Evolutionary conservation across 1,140 invertebrate species (phyloP), one percentile per base, ranked within the genome.

Genomic region (Drosophila leontia): DNA sequence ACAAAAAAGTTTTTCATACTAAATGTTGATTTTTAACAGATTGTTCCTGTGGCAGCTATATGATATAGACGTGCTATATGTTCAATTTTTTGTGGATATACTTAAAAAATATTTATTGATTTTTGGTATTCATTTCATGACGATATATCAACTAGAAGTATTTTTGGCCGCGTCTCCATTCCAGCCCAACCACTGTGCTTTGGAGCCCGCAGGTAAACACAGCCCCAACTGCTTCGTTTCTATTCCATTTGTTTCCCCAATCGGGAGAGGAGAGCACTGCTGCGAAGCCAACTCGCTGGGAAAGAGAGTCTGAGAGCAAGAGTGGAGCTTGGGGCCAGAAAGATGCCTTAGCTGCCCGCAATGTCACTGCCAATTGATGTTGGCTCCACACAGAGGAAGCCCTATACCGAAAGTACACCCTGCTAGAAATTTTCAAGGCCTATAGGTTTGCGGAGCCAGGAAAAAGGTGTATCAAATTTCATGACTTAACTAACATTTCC

Each of bases 291-390:
- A 55, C 56, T 15, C 51, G 39, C 47, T 39, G 12, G 11, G 32
- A 42, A 51, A 15, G 29, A 13, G 39, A 51, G 34, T 35, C 68
- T 48, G 61, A 62, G 63, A 26, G 48, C 23, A 26, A 29, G 55
- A 26, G 29, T 6, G 32, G 55, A 41, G 50, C 48, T 48, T 75
- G 60, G 63, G 42, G 70, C 57, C 63, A 60, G 41, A 57, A 61
- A 77, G 74, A 77, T 77, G 74, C 75, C 74, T 48, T 74, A 70
- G 71, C 42, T 71, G 41, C 34, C 55, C 65, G 53, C 84, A 88
- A 78, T 87, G 84, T 88, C 84, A 87, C 61, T 88, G 84, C 67
- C 84, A 88, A 84, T 82, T 87, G 70, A 55, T 78, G 62, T 69
- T 77, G 65, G 51, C 51, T 64, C 74, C 42, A 62, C 39, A 62